phyloP scores from a whole-genome alignment of 1,140 invertebrate genomes.

The Drosophila sucinea region DNA sequence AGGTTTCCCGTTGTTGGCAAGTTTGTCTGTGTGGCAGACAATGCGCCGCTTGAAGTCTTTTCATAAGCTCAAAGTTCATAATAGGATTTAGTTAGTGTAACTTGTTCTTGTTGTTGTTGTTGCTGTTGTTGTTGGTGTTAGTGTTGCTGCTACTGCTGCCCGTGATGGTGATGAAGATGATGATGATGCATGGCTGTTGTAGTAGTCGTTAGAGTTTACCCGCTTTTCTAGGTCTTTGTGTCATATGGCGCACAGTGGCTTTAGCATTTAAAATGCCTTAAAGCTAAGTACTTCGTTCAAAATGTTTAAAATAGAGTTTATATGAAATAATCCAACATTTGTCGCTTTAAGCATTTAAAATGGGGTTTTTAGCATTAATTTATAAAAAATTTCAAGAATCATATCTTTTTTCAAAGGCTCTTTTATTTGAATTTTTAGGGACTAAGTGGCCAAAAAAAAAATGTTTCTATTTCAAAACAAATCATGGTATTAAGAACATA shows the following conservation, averaged over 20 bases:
- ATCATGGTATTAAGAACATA: too few relatives aligned
- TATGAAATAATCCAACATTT: too few relatives aligned
- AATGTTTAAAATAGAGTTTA: too few relatives aligned
- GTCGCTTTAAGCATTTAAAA: too few relatives aligned
- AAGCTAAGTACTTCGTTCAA: too few relatives aligned
- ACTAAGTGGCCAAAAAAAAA: too few relatives aligned
- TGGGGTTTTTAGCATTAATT: too few relatives aligned
- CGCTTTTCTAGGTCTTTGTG: constrained; percentile 28
- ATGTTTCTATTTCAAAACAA: too few relatives aligned
- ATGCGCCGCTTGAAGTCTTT: constrained; percentile 73
- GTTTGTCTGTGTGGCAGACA: constrained; percentile 49
- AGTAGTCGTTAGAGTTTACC: constrained; percentile 5
- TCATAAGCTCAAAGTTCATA: constrained; percentile 78
- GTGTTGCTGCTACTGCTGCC: constrained; percentile 31
- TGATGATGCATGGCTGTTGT: constrained; percentile 66
- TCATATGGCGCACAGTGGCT: constrained; percentile 39
- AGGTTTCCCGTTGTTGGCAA: constrained; percentile 28
- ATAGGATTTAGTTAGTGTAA: constrained; percentile 76
- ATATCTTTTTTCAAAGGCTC: too few relatives aligned
- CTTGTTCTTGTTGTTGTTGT: constrained; percentile 54
- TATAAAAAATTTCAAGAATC: too few relatives aligned
- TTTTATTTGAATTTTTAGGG: too few relatives aligned
- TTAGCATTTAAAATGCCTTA: too few relatives aligned
- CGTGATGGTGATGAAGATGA: constrained; percentile 51
- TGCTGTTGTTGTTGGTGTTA: constrained; percentile 31